These are phyloP conservation scores for Bufo gargarizans DNA, from an alignment of 2,113 vertebrate species.

Conservation along the genomic window DNA sequence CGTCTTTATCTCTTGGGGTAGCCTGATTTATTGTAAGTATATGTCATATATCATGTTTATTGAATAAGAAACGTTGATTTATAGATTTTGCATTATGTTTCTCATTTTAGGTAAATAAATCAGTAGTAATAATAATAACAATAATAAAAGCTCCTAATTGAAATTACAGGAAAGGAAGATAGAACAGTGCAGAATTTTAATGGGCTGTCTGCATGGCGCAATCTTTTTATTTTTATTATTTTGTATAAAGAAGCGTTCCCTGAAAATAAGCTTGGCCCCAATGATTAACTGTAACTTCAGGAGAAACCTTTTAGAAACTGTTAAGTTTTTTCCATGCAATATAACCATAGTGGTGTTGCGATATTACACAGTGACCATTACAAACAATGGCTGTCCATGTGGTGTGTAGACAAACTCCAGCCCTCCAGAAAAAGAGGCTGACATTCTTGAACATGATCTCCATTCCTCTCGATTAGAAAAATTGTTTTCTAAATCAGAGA, in stretches of 20 bases:
- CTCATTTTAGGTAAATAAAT: neutral
- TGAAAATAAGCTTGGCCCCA: neutral
- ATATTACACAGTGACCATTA: neutral
- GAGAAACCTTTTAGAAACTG: neutral
- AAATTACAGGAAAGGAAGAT: neutral
- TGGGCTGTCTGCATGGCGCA: neutral
- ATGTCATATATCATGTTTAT: constrained; percentile 6
- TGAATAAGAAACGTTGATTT: neutral
- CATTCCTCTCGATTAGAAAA: no score
- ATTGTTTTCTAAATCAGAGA: no score
- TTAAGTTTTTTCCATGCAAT: neutral
- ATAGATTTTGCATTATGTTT: neutral
- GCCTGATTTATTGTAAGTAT: neutral
- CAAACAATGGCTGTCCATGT: no score
- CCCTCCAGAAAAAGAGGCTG: no score
- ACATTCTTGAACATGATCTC: no score
- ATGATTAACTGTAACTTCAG: neutral
- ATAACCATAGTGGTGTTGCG: neutral
- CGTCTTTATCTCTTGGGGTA: neutral
- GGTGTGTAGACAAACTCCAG: no score
- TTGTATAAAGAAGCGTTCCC: no score
- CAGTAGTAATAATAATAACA: neutral
- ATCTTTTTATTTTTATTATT: neutral
- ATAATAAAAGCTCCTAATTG: neutral
- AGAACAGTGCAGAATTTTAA: neutral